These are phyloP conservation scores for Euphydryas editha DNA, from an alignment of 2,888 invertebrate genomes.

Conservation along the genomic window DNA sequence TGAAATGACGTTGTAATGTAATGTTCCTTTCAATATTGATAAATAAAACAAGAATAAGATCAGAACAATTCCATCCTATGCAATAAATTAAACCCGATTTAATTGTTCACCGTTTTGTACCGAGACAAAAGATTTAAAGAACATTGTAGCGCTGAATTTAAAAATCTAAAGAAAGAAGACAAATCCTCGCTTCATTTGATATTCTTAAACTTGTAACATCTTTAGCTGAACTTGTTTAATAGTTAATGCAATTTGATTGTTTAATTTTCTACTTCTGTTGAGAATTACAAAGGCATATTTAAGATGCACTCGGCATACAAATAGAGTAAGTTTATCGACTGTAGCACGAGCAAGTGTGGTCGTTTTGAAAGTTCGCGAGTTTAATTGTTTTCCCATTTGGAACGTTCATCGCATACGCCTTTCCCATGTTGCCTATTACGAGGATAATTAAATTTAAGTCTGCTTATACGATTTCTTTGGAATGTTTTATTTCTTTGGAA, in stretches of 20 bases:
- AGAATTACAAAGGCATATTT: constrained; percentile 41
- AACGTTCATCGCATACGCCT: constrained; percentile 51
- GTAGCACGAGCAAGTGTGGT: constrained; percentile 48
- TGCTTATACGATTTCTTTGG: constrained; percentile 46
- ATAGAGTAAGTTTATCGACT: constrained; percentile 44
- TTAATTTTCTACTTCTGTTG: constrained; percentile 26
- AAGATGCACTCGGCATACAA: constrained; percentile 49
- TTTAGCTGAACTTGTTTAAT: constrained; percentile 24
- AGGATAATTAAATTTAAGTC: constrained; percentile 60
- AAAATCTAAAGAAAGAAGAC: constrained; percentile 15
- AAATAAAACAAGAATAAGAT: background rate
- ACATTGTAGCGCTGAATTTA: constrained; percentile 12
- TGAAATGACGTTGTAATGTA: background rate
- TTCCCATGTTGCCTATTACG: constrained; percentile 52
- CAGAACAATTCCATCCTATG: background rate
- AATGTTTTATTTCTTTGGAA: constrained; percentile 28
- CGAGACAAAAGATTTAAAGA: constrained; percentile 16
- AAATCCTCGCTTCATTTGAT: constrained; percentile 24
- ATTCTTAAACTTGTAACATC: constrained; percentile 30
- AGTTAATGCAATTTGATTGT: constrained; percentile 26
- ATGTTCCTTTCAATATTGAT: background rate
- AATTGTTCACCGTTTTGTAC: constrained; percentile 2
- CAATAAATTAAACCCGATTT: constrained; percentile 3
- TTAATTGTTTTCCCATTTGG: constrained; percentile 64
- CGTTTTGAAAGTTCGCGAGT: constrained; percentile 48